Percentiles rank a stretch among this genome's conserved stretches.
These are phyloP conservation scores for Fopius arisanus DNA, from an alignment of 1,140 invertebrate species.

Conservation along the genomic window DNA sequence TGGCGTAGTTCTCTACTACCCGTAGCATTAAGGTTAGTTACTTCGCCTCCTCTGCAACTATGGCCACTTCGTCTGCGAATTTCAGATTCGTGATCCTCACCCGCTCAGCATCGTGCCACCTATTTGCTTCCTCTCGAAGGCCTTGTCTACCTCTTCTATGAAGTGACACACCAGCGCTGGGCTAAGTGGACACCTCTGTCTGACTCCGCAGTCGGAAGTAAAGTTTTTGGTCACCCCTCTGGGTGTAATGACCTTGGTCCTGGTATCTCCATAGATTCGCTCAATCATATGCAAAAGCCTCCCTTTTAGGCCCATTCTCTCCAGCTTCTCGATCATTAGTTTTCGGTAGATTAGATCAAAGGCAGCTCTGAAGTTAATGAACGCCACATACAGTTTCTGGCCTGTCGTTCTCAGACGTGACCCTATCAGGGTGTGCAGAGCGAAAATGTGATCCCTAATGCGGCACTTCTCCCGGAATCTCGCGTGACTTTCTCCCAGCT, in stretches of 20 bases:
- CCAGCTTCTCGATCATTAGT: not conserved
- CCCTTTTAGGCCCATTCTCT: not conserved
- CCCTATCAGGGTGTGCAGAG: slow-evolving; percentile 3
- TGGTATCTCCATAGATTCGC: not conserved
- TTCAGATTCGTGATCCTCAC: slow-evolving; percentile 5
- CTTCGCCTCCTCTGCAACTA: slow-evolving; percentile 8
- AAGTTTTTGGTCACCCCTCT: not conserved
- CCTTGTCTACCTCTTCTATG: slow-evolving; percentile 22
- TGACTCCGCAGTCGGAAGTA: not conserved
- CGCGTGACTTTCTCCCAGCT: slow-evolving; percentile 19
- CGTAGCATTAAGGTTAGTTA: slow-evolving; percentile 10
- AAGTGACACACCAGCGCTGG: slow-evolving; percentile 8
- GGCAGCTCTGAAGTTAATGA: not conserved
- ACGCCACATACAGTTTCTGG: not conserved
- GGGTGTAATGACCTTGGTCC: not conserved
- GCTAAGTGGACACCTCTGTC: not conserved
- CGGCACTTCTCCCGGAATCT: slow-evolving; percentile 16
- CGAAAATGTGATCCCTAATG: slow-evolving; percentile 27
- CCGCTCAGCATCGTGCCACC: slow-evolving; percentile 17
- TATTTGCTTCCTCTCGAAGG: not conserved
- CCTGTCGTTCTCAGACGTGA: not conserved
- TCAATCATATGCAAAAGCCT: not conserved
- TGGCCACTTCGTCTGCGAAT: slow-evolving; percentile 23
- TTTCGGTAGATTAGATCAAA: not conserved
- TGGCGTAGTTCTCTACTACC: slow-evolving; percentile 5